A percentile compares a stretch with the other conserved stretches of the same genome.
Evolutionary conservation across 30 jellyfish, hydroid and myxozoan genomes (phyloP).

Genomic region (Morbakka virulenta): DNA sequence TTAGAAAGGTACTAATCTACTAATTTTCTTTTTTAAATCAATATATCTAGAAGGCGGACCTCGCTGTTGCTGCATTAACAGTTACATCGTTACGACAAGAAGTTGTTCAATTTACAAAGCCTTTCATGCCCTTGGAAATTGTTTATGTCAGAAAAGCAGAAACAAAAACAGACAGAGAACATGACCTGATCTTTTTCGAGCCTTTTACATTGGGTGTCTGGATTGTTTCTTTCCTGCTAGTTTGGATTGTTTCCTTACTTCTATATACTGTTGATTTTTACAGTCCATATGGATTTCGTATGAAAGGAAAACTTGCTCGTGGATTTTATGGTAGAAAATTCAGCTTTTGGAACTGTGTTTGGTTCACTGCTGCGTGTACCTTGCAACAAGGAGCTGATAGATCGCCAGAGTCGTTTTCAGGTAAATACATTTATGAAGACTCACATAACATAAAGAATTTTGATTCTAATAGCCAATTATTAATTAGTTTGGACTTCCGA

Average conservation of each 20-base stretch:
- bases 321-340: conserved; percentile 10
- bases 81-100: conserved; percentile 31
- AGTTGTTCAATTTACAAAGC: conserved; percentile 38
- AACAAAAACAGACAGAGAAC: not conserved
- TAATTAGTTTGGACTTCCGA: too few species aligned
- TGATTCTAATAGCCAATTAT: too few species aligned
- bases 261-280: conserved; percentile 10
- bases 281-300: conserved; percentile 43
- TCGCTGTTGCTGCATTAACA: conserved; percentile 37
- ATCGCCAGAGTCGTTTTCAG: conserved; percentile 26
- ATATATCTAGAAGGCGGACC: conserved; percentile 44
- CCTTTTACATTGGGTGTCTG: conserved; percentile 37
- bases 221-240: conserved; percentile 6
- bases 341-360: conserved; percentile 15
- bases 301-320: not conserved
- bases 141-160: conserved; percentile 21
- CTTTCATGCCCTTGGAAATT: conserved; percentile 31
- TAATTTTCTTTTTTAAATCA: too few species aligned
- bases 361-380: conserved; percentile 27
- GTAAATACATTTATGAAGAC: too few species aligned
- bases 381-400: conserved; percentile 41
- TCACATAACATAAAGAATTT: too few species aligned
- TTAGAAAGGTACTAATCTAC: too few species aligned
- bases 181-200: conserved; percentile 2
- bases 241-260: not conserved